Evolutionary conservation across 53 echinoderm and acorn worm genomes (phyloP), one percentile per base, ranked within the genome.

Genomic region (Paracentrotus lividus): DNA sequence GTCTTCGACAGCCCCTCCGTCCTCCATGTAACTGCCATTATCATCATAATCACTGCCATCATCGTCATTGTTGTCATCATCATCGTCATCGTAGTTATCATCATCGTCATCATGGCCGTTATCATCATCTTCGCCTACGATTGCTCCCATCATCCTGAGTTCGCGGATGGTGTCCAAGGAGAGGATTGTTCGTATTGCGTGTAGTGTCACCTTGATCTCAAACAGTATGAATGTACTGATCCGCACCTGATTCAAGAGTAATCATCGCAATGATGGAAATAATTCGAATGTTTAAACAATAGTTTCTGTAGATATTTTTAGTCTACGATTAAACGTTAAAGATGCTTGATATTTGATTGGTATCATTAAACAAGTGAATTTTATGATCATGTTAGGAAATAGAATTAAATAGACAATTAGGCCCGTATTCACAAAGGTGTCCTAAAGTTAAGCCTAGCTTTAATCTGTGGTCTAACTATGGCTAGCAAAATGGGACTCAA

Each of bases 161-260:
- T 64, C 64, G 8, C 64, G 64, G 27, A 64, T 31, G 64, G 10
- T 64, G 26, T 64, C 64, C 31, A 64, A 2, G 16, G 64, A 27
- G 64, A 64, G 64, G 64, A 64, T 64, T 29, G 64, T 64, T 26
- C 64, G 64, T 18, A 64, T 64, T 29, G 64, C 1, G 26, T 64
- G 64, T 31, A 64, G 64, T 64, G 64, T 29, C 29, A 64, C 64
- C 31, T 29, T 64, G 64, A 64, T 64, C 64, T 64, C 64, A 64
- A 64, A 64, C 64, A 64, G 31, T 64, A 64, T 64, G 64, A 64
- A 64, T 6, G 64, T 64, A 64, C 64, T 64, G 31, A 64, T 64
- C 64, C 10, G 8, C 64, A 64, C 64, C 64, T 64, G 10, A 29
- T 31, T 8, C 64, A 64, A 64, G 0, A 64, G 12, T 18, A 56